Base-by-base conservation (phyloP, 2,888 invertebrate species). In the Vesta saturnalis region DNA sequence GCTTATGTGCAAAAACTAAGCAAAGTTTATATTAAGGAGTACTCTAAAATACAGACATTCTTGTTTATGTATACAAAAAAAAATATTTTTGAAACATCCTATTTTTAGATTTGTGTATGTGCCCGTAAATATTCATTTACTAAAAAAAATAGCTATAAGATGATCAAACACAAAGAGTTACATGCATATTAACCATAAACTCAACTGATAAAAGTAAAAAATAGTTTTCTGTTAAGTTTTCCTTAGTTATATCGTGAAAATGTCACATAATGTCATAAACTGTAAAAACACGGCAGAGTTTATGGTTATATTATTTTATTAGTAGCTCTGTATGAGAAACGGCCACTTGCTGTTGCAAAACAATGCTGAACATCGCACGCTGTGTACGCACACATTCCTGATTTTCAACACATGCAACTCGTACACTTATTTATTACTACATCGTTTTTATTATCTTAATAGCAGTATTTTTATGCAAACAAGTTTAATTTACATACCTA, bases 241-340 rank as follows among this genome's bases (percentile, higher is more conserved):
- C 19, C 30, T n/a, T 30, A 12, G 21, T 12, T 16, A 62, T 67
- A 4, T 30, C 59, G 58, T 67, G 59, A 46, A 59, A 55, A 22
- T 22, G 39, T 49, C 57, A 18, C 54, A 58, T 62, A 35, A 23
- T 58, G 55, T 58, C 52, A 54, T 49, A 58, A 22, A 67, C 58
- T 55, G 21, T 47, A 46, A 23, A 65, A 57, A 67, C 71, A 68
- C 70, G 58, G 70, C 65, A 23, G 71, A 72, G 57, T 71, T 70
- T 72, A 74, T 72, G 73, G 69, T 70, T 74, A 75, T 71, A 76
- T 74, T 71, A 74, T 77, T 75, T 76, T 74, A 74, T 75, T 73
- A 73, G 71, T 64, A 60, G 72, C 71, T 62, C 62, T 65, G 60
- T 72, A 74, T 72, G 74, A 74, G 64, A 62, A 72, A 74, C 68